Evolutionary conservation across 2,797 vertebrate genomes (phyloP).

Genomic region (Hapalemur alaotrensis): DNA sequence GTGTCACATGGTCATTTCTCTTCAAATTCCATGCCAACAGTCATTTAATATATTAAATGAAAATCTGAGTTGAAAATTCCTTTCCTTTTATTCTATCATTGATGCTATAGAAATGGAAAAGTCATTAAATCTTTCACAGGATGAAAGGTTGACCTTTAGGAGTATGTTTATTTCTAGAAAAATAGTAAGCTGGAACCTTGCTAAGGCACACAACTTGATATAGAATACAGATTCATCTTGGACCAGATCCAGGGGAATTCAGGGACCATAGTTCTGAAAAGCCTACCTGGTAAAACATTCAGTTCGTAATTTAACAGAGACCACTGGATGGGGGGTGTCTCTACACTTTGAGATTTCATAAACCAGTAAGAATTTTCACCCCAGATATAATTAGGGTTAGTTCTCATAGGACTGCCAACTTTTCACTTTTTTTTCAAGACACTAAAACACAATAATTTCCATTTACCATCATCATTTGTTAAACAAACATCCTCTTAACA

Average conservation of each 20-base stretch:
- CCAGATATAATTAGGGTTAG: neutral
- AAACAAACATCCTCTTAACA: neutral
- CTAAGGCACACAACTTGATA: neutral
- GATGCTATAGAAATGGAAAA: slow-evolving; percentile 27
- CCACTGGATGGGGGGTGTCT: neutral
- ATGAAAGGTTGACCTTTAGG: neutral
- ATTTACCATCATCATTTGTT: neutral
- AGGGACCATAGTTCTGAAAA: neutral
- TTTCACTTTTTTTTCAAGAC: neutral
- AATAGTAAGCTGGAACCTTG: neutral
- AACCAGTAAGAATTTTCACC: slow-evolving; percentile 19
- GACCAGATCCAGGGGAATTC: neutral
- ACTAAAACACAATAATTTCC: neutral
- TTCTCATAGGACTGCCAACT: neutral
- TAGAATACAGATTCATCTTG: neutral
- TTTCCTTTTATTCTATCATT: neutral
- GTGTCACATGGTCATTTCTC: neutral
- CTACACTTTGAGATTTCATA: neutral
- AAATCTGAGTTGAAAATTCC: neutral
- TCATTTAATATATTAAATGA: slow-evolving; percentile 32
- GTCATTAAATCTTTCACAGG: neutral
- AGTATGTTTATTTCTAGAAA: slow-evolving; percentile 13
- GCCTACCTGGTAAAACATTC: neutral
- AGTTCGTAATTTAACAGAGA: slow-evolving; percentile 8
- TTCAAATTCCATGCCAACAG: neutral